Conservation (phyloP, 2,113 vertebrate species). For the Scomber japonicus region DNA sequence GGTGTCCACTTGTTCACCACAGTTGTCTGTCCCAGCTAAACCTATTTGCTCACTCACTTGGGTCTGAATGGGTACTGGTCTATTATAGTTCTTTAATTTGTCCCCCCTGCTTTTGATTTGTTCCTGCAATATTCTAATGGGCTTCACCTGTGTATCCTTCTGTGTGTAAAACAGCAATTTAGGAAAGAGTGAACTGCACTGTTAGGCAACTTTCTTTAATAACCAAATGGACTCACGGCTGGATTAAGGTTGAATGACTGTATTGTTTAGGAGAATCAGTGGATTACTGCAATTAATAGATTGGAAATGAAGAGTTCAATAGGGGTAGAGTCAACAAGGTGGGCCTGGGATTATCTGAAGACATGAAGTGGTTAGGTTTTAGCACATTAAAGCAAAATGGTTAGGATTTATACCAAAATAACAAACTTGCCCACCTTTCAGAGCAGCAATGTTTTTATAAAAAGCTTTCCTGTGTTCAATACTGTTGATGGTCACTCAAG, state of each 20-base stretch:
- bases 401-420: slow-evolving; percentile 5
- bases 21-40: background rate
- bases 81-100: background rate
- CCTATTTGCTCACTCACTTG: background rate
- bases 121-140: slow-evolving; percentile 62
- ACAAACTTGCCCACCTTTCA: slow-evolving; percentile 6
- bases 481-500: background rate
- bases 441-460: background rate
- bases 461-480: slow-evolving; percentile 6
- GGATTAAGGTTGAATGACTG: slow-evolving; percentile 51
- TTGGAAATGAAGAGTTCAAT: slow-evolving; percentile 32
- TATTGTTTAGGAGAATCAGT: slow-evolving; percentile 27
- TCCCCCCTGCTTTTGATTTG: slow-evolving; percentile 10
- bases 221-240: slow-evolving; percentile 48
- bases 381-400: background rate
- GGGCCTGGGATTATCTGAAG: slow-evolving; percentile 23
- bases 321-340: slow-evolving; percentile 12
- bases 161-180: slow-evolving; percentile 14
- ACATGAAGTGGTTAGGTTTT: slow-evolving; percentile 2
- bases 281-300: slow-evolving; percentile 67
- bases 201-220: slow-evolving; percentile 37
- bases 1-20: background rate
- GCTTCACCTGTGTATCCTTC: slow-evolving; percentile 7
- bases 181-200: slow-evolving; percentile 14
- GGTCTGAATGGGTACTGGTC: background rate